Base-by-base conservation (phyloP, 2,113 vertebrate genomes). In the Xiphorhynchus elegans region DNA sequence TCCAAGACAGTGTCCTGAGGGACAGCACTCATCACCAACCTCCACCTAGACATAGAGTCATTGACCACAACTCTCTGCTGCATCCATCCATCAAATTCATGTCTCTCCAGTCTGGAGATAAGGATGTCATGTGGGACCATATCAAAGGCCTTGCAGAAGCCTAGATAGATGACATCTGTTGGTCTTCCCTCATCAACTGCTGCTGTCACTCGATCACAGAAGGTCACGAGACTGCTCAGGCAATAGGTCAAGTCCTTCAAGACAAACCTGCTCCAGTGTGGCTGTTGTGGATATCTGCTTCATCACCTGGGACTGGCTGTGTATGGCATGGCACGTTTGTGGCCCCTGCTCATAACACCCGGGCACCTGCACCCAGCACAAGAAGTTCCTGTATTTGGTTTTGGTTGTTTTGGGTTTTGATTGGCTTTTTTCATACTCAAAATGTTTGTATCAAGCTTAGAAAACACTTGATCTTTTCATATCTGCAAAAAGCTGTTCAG, bases 311-410 rank as follows among this genome's bases (percentile, higher is more conserved):
- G 13, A 59, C 21, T 4, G 25, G 9, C 46, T 67, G 23, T 24
- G 28, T 5, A 52, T 0, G 0, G 13, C 42, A 29, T 0, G 0
- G 4, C 28, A 33, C 6, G 21, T 8, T 5, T 17, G 7, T 13
- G 28, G 19, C 7, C 17, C 11, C 28, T 13, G 1, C n/a, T 47
- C 23, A 15, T 11, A 46, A 9, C 17, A 31, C 10, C 26, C 11
- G 5, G 24, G 24, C 9, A 66, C 2, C 20, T 19, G n/a, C 9
- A 72, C 31, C 4, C 1, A 1, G 46, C 17, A 87, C 7, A 66
- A 42, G 15, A 75, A 28, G 2, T 23, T 64, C 37, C 8, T 50
- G 13, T 40, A 26, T 24, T 60, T 55, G 17, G 1, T 37, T 69
- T 79, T 23, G 26, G 4, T 39, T 79, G 16, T 13, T 73, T 66